phyloP scores from a whole-genome alignment of 2,888 invertebrate genomes.

The Drosophila cognata region DNA sequence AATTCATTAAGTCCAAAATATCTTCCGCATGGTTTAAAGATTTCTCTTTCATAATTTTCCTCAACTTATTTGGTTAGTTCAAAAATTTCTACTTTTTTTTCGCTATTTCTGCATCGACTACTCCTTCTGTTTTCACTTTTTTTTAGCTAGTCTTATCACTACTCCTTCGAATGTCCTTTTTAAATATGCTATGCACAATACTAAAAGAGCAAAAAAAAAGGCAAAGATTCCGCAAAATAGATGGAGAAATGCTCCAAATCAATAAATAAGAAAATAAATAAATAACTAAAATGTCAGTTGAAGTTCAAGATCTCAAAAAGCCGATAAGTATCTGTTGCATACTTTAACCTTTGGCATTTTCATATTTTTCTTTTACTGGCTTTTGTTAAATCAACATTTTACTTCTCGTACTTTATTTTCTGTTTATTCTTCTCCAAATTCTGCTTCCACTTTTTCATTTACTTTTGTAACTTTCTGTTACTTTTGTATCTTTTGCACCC shows the following conservation, averaged over 20 bases:
- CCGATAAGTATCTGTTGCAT: background rate
- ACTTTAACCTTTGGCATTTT: background rate
- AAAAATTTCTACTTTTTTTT: background rate
- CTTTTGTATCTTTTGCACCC: background rate
- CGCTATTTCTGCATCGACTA: background rate
- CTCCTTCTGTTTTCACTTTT: background rate
- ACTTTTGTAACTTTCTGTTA: background rate
- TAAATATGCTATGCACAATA: background rate
- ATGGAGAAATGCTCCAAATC: background rate
- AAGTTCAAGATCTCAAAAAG: background rate
- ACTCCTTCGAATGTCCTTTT: background rate
- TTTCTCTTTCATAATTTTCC: background rate
- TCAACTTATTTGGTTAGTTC: background rate
- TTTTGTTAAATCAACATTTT: background rate
- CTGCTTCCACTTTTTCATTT: background rate
- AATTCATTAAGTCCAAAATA: background rate
- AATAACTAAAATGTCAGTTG: background rate
- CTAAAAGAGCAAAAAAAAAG: background rate
- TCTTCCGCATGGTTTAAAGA: background rate
- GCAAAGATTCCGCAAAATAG: background rate
- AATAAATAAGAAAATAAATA: background rate
- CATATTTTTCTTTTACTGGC: background rate
- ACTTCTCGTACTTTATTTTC: background rate
- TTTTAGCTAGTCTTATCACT: background rate
- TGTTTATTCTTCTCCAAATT: background rate